A percentile compares a stretch with the other conserved stretches of the same genome.
phyloP scores from a whole-genome alignment of 2,888 invertebrate genomes.

The Ctenicera cuprea region DNA sequence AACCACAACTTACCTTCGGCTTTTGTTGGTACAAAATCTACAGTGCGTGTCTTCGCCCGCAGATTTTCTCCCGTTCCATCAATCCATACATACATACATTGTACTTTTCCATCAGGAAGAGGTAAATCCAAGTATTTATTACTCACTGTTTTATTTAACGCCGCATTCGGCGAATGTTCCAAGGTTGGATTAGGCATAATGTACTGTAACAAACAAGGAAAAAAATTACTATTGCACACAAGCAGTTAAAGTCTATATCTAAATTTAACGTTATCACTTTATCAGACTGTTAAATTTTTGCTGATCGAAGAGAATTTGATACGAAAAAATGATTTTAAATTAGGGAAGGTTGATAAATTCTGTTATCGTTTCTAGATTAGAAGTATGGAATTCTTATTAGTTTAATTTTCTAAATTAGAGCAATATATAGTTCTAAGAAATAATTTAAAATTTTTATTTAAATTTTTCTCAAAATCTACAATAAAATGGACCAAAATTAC shows the following conservation, averaged over 20 bases:
- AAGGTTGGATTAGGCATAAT: slow-evolving; percentile 73
- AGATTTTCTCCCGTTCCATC: slow-evolving; percentile 93
- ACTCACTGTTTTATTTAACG: slow-evolving; percentile 84
- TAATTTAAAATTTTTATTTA: too few species aligned
- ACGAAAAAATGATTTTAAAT: too few species aligned
- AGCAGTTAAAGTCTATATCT: too few species aligned
- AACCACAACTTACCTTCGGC: slow-evolving; percentile 79
- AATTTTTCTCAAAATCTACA: too few species aligned
- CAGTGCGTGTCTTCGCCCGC: slow-evolving; percentile 91
- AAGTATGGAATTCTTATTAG: too few species aligned
- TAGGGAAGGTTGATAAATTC: too few species aligned
- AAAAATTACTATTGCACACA: too few species aligned
- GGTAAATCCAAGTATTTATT: slow-evolving; percentile 86
- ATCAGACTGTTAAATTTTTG: background rate
- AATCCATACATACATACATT: slow-evolving; percentile 96
- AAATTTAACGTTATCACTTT: too few species aligned
- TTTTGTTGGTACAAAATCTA: slow-evolving; percentile 86
- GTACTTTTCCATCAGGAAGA: slow-evolving; percentile 84
- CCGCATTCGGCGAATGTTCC: slow-evolving; percentile 88
- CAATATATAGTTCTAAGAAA: background rate
- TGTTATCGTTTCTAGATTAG: too few species aligned
- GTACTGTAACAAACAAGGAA: slow-evolving; percentile 49
- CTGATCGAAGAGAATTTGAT: too few species aligned
- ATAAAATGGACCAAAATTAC: background rate
- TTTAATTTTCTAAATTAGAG: background rate